phyloP scores from a whole-genome alignment of 2,797 vertebrate genomes.

The Coregonus suidteri region DNA sequence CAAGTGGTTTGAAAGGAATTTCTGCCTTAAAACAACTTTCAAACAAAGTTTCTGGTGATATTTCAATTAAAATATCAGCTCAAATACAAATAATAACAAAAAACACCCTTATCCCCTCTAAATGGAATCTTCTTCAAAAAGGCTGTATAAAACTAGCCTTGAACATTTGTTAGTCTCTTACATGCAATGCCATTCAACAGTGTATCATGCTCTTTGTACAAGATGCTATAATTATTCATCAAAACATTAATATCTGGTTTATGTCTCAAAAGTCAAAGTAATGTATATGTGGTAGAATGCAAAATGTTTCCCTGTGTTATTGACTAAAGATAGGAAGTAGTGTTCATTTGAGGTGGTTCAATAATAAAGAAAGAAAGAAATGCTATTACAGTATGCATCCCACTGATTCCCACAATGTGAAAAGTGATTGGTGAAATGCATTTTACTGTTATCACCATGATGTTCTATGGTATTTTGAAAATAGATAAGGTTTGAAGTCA shows the following conservation, averaged over 20 bases:
- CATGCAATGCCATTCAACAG: constrained; percentile 64
- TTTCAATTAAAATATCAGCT: constrained; percentile 45
- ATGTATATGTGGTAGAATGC: constrained; percentile 30
- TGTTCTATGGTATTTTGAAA: neutral
- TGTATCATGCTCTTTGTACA: constrained; percentile 65
- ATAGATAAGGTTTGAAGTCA: too few relatives aligned
- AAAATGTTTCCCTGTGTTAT: constrained; percentile 18
- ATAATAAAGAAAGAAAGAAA: too few relatives aligned
- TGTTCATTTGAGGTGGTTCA: too few relatives aligned
- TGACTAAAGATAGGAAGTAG: neutral
- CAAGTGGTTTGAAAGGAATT: constrained; percentile 47
- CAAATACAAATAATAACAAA: constrained; percentile 63
- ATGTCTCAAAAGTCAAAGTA: constrained; percentile 17
- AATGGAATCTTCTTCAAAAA: constrained; percentile 47
- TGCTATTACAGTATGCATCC: neutral
- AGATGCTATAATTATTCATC: constrained; percentile 29
- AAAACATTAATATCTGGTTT: constrained; percentile 38
- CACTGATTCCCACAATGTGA: neutral
- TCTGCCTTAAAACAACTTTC: constrained; percentile 41
- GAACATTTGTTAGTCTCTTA: constrained; percentile 61
- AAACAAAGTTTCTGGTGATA: constrained; percentile 58
- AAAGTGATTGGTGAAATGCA: neutral
- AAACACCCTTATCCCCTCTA: constrained; percentile 32
- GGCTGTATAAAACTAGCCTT: constrained; percentile 63
- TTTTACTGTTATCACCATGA: neutral